Evolutionary conservation across 1,140 invertebrate genomes (phyloP).

Genomic region (Rhopalosiphum maidis): DNA sequence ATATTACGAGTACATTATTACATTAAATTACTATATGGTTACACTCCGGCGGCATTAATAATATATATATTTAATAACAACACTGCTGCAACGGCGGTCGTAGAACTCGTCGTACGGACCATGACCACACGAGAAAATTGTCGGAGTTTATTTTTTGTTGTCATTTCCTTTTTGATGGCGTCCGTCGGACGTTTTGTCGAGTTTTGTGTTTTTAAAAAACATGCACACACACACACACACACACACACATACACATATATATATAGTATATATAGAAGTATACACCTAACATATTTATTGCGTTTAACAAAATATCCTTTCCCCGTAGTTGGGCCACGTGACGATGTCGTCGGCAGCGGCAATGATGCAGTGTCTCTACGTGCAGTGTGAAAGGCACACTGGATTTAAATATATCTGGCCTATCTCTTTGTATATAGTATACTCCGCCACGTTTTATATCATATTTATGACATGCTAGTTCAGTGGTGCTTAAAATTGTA

Average conservation of each 20-base stretch:
- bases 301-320: conserved; percentile 25
- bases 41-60: background rate
- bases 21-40: background rate
- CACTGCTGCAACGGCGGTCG: background rate
- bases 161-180: conserved; percentile 36
- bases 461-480: conserved; percentile 40
- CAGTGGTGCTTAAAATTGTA: conserved; percentile 32
- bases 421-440: background rate
- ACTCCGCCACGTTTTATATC: conserved; percentile 3
- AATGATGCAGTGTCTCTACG: background rate
- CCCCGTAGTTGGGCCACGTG: background rate
- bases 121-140: conserved; percentile 9
- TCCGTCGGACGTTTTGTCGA: background rate
- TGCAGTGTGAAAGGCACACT: conserved; percentile 35
- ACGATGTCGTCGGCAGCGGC: background rate
- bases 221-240: background rate
- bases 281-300: background rate
- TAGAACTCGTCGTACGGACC: conserved; percentile 30
- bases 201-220: conserved; percentile 19
- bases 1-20: background rate
- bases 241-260: background rate
- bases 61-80: conserved; percentile 14
- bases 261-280: no score
- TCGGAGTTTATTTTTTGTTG: background rate
- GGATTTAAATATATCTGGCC: conserved; percentile 57